Conservation (phyloP, 2,888 invertebrate genomes). For the Acronicta aceris region DNA sequence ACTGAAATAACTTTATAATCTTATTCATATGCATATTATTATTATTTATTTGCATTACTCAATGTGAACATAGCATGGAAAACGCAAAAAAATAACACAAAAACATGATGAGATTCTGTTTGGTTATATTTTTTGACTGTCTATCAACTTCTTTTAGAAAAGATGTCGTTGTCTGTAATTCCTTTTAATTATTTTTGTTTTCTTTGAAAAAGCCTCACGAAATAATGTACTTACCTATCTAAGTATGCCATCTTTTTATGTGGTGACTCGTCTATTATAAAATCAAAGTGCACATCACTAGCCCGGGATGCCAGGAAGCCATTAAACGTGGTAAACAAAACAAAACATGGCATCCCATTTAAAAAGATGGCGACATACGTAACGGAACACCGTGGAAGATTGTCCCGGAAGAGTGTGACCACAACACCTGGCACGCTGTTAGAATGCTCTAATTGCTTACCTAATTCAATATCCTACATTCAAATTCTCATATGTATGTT, state of each 20-base stretch:
- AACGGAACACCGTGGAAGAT: constrained; percentile 32
- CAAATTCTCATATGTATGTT: background rate
- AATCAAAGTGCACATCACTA: constrained; percentile 20
- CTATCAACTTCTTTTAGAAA: too few species aligned
- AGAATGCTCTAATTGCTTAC: constrained; percentile 1
- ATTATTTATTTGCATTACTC: too few species aligned
- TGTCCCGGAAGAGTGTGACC: constrained; percentile 47
- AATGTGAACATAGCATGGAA: too few species aligned
- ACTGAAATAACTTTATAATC: too few species aligned
- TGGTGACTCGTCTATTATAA: constrained; percentile 20
- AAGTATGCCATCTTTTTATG: constrained; percentile 25
- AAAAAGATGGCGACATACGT: constrained; percentile 40
- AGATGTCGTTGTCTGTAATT: too few species aligned
- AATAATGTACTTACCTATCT: too few species aligned
- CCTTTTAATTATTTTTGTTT: too few species aligned
- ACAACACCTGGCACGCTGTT: constrained; percentile 44
- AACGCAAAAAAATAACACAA: too few species aligned
- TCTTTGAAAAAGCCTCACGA: too few species aligned
- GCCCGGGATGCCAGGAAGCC: constrained; percentile 39
- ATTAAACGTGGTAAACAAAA: constrained; percentile 41
- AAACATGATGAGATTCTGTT: too few species aligned
- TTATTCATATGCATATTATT: too few species aligned
- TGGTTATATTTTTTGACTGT: too few species aligned
- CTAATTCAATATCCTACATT: background rate
- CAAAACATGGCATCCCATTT: constrained; percentile 33